Evolutionary conservation across 2,113 vertebrate species (phyloP), one percentile per base, ranked within the genome.

Genomic region (Pleuronectes platessa): DNA sequence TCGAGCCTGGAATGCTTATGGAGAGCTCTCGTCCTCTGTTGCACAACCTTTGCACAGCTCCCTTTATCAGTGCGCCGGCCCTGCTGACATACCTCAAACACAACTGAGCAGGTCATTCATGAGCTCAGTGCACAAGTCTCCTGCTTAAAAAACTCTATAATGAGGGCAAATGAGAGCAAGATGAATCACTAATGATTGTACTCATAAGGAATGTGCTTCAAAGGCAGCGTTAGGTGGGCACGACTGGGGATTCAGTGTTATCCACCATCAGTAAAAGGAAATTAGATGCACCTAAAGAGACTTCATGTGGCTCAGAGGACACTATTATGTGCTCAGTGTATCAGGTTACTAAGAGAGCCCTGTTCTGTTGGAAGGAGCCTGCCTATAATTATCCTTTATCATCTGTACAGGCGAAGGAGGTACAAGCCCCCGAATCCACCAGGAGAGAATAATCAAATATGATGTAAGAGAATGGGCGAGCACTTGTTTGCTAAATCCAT

Each of bases 21-120:
- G 27, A n/a, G 60, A 60, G 77, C 79, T 86, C 79, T 76, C 84
- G 78, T 88, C 89, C 80, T 62, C 47, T 81, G 63, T 88, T 79
- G 76, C 84, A 78, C 75, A 88, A 90, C 82, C 79, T 90, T 88
- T 87, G 80, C 79, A 71, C 74, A 62, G 63, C 55, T 67, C 31
- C 51, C 54, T 74, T 91, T 90, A 90, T 92, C 86, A 88, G 86
- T 42, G 2, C 71, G 5, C 63, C 18, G 35, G 74, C 17, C 42
- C 70, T 27, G 77, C 78, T 76, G 71, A 74, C 82, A 81, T 82
- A 61, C 73, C 68, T 83, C 77, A 82, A 85, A 84, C 81, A 86
- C 54, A 71, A 74, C 59, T 15, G 58, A 68, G 70, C 69, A 63
- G 61, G 74, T 74, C 71, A 63, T 55, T 71, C 58, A 24, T 82